Evolutionary conservation across 2,797 vertebrate genomes (phyloP), one percentile per base, ranked within the genome.

Genomic region (Florisuga fusca): DNA sequence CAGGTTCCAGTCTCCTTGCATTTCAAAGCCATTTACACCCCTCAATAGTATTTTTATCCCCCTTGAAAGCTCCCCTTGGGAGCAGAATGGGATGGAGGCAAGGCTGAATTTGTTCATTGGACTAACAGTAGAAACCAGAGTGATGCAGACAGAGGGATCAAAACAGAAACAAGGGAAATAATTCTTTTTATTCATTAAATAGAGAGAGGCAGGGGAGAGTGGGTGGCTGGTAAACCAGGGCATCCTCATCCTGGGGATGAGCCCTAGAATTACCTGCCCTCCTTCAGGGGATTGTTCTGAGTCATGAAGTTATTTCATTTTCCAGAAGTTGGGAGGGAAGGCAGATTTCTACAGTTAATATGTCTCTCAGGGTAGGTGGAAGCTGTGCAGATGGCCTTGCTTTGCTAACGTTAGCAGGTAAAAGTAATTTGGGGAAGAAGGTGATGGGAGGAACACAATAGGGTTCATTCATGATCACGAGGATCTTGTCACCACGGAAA

Each of bases 281-380:
- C 89, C 90, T 95, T 77, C 80, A 77, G 77, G 74, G 68, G 26
- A 13, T 68, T 17, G 86, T 90, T 95, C 83, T 1, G 0, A 79
- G 85, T 68, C 93, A 87, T 87, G 93, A 88, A 81, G 84, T 86
- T 90, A 57, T 80, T 96, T 91, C 59, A 76, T 95, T 92, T 90
- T 93, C 68, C 50, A 87, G 48, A 76, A 45, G 54, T 29, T 85
- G 33, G 4, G 9, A 55, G 26, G 33, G 20, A 48, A 64, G 74
- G 62, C 45, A 79, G 64, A 84, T 84, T 77, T 93, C 63, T 79
- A 12, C 21, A 67, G 84, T 89, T 89, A 86, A 76, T 82, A 53
- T 89, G 92, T 92, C 57, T 90, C 50, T 61, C 29, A 15, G 64
- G 87, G 78, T 62, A 71, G 69, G 31, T 93, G 59, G 66, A 91